These are phyloP conservation scores for Macrophya annulata DNA, from an alignment of 2,888 invertebrate species.

Conservation along the genomic window DNA sequence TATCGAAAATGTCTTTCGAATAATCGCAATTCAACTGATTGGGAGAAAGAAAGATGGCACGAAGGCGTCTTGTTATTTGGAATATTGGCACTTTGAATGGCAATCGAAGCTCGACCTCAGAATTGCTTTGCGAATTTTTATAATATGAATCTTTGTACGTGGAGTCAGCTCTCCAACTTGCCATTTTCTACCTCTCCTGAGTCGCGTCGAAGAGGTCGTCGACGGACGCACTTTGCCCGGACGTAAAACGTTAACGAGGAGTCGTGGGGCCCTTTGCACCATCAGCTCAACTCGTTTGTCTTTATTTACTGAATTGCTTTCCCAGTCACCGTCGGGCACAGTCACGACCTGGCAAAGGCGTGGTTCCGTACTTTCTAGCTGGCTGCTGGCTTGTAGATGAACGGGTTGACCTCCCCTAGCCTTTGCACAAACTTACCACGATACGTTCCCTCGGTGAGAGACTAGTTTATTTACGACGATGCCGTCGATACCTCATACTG, in stretches of 20 bases:
- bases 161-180: background rate
- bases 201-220: background rate
- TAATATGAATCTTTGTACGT: background rate
- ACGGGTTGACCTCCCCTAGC: constrained; percentile 56
- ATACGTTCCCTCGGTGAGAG: constrained; percentile 37
- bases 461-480: constrained; percentile 48
- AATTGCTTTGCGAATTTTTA: background rate
- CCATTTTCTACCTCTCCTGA: background rate
- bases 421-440: constrained; percentile 38
- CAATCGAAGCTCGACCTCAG: constrained; percentile 1
- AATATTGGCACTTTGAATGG: background rate
- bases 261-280: constrained; percentile 42
- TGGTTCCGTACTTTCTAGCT: constrained; percentile 55
- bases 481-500: constrained; percentile 7
- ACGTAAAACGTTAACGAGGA: constrained; percentile 52
- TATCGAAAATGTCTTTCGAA: background rate
- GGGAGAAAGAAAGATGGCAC: background rate
- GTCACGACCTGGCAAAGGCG: constrained; percentile 54
- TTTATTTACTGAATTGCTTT: constrained; percentile 53
- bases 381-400: constrained; percentile 27
- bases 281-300: constrained; percentile 46
- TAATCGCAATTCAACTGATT: background rate
- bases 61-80: background rate
- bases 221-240: constrained; percentile 47
- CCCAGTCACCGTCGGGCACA: constrained; percentile 34